Base-by-base conservation (phyloP, 2,113 vertebrate genomes). In the Megatriorchis doriae region DNA sequence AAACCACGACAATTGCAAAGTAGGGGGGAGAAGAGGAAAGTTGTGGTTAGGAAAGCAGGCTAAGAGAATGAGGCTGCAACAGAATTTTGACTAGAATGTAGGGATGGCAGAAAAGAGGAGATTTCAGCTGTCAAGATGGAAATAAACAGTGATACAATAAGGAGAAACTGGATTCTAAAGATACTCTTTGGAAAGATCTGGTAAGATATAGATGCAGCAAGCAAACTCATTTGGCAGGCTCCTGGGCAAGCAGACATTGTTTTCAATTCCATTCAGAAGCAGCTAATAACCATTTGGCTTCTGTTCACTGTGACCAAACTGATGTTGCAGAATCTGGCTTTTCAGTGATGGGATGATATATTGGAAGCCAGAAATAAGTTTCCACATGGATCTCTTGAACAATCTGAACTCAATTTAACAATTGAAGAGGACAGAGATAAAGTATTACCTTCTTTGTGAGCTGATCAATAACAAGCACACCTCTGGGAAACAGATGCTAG, bases 351-450 rank as follows among this genome's bases (percentile, higher is more conserved):
- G 88, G 62, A 70, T 91, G 58, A 95, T 97, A 97, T 86, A 65
- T 80, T 96, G 84, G 94, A 96, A 95, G 72, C 67, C 87, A 94
- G 85, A 96, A 94, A 84, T 81, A 86, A 62, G 93, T 95, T 97
- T 87, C 85, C 95, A 74, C 31, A 34, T 93, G 81, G 86, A 96
- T 97, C 78, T 95, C 66, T 78, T 95, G 29, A 66, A 96, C 86
- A 95, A 96, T 82, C 81, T 86, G 90, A 96, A 97, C 84, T 97
- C 79, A 94, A 53, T 97, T 96, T 97, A 96, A 90, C 93, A 95
- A 93, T 91, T 83, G 80, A 93, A 81, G 74, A 88, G 78, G 94
- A 93, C 82, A 94, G 77, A 96, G 82, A 84, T 81, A 94, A 96
- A 93, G 72, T 84, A 93, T 96, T 97, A 61, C 52, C 52, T 65